Percentiles rank a stretch among this genome's conserved stretches.
Evolutionary conservation across 1,140 invertebrate species (phyloP).

Genomic region (Lethrus apterus): DNA sequence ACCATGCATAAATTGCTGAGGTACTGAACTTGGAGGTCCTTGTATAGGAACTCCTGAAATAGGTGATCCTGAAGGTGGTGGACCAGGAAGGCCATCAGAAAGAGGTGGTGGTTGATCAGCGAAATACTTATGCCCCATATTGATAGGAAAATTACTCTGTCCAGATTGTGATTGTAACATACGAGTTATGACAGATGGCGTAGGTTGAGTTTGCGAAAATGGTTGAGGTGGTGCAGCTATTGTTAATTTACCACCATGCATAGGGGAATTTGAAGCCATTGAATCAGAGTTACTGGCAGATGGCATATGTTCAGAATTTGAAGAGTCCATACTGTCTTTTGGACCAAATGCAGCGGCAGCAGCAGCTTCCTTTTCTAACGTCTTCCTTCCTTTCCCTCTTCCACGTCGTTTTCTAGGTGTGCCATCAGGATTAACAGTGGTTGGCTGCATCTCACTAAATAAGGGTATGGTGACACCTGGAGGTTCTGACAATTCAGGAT

Average conservation of each 20-base stretch:
- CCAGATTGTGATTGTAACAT: conserved; percentile 51
- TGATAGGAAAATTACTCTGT: conserved; percentile 18
- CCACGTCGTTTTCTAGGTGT: conserved; percentile 45
- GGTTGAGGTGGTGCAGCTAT: conserved; percentile 42
- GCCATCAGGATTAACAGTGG: conserved; percentile 22
- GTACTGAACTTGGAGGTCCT: not conserved
- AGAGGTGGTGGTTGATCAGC: not conserved
- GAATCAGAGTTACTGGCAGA: conserved; percentile 8
- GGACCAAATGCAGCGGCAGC: conserved; percentile 40
- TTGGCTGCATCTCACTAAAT: conserved; percentile 26
- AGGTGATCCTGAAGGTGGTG: conserved; percentile 8
- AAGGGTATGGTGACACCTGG: conserved; percentile 29
- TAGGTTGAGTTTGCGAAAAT: conserved; percentile 38
- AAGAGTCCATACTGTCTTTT: not conserved
- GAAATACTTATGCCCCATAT: conserved; percentile 1
- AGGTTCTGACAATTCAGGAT: conserved; percentile 30
- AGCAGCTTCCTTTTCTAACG: conserved; percentile 45
- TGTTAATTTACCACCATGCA: conserved; percentile 31
- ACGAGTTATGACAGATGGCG: conserved; percentile 54
- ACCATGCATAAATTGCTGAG: conserved; percentile 5
- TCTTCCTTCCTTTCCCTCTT: conserved; percentile 51
- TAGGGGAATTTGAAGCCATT: conserved; percentile 15
- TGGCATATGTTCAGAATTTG: not conserved
- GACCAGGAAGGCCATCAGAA: not conserved
- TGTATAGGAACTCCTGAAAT: not conserved